Conservation (phyloP, 2,113 vertebrate species). For the Siniperca knerii region DNA sequence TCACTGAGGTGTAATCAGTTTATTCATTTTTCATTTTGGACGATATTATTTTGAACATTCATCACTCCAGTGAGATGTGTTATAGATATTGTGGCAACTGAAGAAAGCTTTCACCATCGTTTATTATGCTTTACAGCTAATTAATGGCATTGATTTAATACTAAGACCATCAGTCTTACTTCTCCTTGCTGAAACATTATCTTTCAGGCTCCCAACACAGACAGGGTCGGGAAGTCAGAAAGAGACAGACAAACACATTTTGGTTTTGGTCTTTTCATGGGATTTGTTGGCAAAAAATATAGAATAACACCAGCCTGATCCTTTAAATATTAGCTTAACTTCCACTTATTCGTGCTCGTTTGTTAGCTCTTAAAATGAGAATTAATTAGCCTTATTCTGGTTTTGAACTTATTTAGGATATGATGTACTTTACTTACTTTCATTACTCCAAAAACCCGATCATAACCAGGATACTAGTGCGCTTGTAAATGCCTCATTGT, state of each 20-base stretch:
- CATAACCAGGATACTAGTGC: not conserved
- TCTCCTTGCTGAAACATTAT: not conserved
- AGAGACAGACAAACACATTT: not conserved
- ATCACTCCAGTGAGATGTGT: not conserved
- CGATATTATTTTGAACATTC: not conserved
- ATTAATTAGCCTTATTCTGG: not conserved
- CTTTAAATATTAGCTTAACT: not conserved
- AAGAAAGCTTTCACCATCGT: not conserved
- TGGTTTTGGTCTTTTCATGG: not conserved
- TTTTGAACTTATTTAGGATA: not conserved
- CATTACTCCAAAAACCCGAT: not conserved
- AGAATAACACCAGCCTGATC: not conserved
- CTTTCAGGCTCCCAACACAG: not conserved
- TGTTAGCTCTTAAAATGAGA: not conserved
- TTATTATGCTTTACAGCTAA: not conserved
- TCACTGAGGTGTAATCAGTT: constrained; percentile 12
- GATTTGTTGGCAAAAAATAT: not conserved
- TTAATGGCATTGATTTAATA: not conserved
- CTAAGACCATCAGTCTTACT: not conserved
- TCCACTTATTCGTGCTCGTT: not conserved
- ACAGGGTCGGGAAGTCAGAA: not conserved
- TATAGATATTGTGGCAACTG: not conserved
- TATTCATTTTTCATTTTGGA: constrained; percentile 16
- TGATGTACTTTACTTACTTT: not conserved
- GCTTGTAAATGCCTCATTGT: not conserved